phyloP scores from a whole-genome alignment of 2,113 vertebrate genomes.

The Myanophis thanlyinensis region DNA sequence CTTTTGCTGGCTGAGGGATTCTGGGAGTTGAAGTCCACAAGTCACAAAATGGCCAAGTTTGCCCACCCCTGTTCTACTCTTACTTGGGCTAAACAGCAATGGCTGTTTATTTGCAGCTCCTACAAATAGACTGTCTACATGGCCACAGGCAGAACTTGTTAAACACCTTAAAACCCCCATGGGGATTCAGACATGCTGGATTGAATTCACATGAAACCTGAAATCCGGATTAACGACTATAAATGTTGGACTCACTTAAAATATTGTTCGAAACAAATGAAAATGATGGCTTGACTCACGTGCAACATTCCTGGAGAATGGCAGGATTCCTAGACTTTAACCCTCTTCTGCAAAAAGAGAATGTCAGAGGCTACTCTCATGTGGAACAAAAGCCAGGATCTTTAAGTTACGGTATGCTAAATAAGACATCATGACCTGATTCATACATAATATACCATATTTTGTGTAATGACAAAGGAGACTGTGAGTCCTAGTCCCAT shows the following conservation, averaged over 20 bases:
- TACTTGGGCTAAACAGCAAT: neutral
- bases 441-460: neutral
- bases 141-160: neutral
- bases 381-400: neutral
- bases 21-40: too few relatives aligned
- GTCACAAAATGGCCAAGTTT: too few relatives aligned
- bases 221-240: neutral
- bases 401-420: neutral
- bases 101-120: neutral
- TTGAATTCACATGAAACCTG: neutral
- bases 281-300: neutral
- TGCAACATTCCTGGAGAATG: neutral
- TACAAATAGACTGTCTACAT: neutral
- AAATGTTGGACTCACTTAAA: neutral
- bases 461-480: neutral
- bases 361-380: neutral
- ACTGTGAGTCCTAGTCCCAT: neutral
- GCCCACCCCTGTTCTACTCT: neutral
- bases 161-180: neutral
- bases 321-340: neutral
- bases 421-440: neutral
- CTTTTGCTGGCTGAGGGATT: too few relatives aligned
- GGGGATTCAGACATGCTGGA: neutral
- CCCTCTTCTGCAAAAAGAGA: neutral
- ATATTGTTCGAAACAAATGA: neutral